Base-by-base conservation (phyloP, 2,113 vertebrate species). In the Benthochromis sp. region DNA sequence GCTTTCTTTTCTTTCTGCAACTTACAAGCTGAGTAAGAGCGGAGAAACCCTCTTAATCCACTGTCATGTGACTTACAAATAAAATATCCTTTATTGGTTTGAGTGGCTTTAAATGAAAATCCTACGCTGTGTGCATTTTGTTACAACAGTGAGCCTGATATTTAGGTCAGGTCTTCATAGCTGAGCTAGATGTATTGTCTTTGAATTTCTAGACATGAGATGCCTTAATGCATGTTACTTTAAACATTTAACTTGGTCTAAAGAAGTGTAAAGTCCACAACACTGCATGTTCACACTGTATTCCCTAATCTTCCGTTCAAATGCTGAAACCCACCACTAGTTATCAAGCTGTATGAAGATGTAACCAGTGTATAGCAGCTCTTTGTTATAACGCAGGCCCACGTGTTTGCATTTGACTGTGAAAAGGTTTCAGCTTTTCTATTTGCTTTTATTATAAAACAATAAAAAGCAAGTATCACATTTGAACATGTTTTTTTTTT, bases 191-290 rank as follows among this genome's bases (percentile, higher is more conserved):
- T 61, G 6, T 84, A 5, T 84, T 52, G 10, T 79, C 14, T 53
- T 80, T 50, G 16, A 69, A 31, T 57, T 81, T 88, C 5, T 73
- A 38, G 83, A 90, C n/a, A 78, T 82, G 17, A 87, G 69, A 89
- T 86, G 84, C 90, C 90, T 94, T 92, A 92, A 89, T 86, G 79
- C 89, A 83, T 86, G 85, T 24, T 80, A 34, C 16, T 61, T 52
- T 50, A 47, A 73, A 12, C 12, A 21, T 21, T 40, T 69, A 45
- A 43, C 83, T 16, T 3, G 73, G 24, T 53, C 73, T 16, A 8
- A 82, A 38, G 8, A 57, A 4, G 12, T 85, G 16, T 53, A 54
- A 79, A 8, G 45, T 78, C 10, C 38, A 50, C 73, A 21, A 19
- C 29, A 83, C 59, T 82, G 82, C 63, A 87, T 66, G 79, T 34